phyloP scores from a whole-genome alignment of 2,113 vertebrate species.

The Thalassoma bifasciatum region DNA sequence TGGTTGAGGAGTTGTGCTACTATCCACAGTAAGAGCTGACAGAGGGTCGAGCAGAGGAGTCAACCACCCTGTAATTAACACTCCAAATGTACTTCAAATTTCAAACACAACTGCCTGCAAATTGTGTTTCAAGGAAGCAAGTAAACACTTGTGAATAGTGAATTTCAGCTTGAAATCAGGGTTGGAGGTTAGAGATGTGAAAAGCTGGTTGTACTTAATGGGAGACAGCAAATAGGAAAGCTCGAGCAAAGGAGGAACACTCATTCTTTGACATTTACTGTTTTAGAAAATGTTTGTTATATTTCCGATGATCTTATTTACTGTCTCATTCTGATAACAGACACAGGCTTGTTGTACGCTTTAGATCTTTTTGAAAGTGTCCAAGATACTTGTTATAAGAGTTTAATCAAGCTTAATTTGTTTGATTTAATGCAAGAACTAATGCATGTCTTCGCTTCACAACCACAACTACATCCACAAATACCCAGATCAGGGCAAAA shows the following conservation, averaged over 20 bases:
- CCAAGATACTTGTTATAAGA: not conserved
- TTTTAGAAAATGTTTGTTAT: conserved; percentile 2
- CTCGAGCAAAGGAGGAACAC: conserved; percentile 21
- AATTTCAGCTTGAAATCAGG: not conserved
- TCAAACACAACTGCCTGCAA: conserved; percentile 5
- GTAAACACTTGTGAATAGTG: not conserved
- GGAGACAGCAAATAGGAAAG: conserved; percentile 16
- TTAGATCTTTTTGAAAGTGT: too few species aligned
- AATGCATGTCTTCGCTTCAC: not conserved
- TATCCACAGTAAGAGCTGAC: conserved; percentile 3
- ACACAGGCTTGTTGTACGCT: too few species aligned
- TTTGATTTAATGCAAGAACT: too few species aligned
- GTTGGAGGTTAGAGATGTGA: not conserved
- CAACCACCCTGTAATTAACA: conserved; percentile 10
- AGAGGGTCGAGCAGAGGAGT: conserved; percentile 20
- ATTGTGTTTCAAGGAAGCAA: conserved; percentile 4
- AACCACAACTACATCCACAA: not conserved
- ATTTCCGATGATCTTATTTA: too few species aligned
- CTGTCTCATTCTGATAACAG: too few species aligned
- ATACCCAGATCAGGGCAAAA: not conserved
- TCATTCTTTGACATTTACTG: not conserved
- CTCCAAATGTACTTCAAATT: conserved; percentile 12
- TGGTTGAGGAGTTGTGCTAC: not conserved
- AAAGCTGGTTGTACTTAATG: conserved; percentile 15
- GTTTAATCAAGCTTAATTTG: not conserved